Conservation (phyloP, 2,113 vertebrate species). For the Antennarius striatus region DNA sequence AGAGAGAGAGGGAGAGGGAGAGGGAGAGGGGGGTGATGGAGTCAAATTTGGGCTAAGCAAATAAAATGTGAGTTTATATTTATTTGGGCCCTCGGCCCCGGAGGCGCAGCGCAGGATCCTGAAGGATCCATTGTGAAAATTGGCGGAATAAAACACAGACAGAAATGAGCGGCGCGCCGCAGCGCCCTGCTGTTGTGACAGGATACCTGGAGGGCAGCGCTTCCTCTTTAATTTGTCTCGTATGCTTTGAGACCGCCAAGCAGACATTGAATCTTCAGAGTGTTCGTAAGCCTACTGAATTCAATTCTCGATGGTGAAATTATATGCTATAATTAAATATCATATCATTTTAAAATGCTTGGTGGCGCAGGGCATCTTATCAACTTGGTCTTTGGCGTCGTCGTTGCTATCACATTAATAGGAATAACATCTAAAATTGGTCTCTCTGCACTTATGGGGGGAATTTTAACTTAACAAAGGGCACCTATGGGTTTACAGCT, state of each 20-base stretch:
- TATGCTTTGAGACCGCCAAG: slow-evolving; percentile 72
- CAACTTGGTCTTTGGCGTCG: slow-evolving; percentile 42
- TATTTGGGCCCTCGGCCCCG: slow-evolving; percentile 40
- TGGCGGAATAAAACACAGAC: slow-evolving; percentile 74
- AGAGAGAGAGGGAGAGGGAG: not conserved
- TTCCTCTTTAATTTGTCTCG: slow-evolving; percentile 78
- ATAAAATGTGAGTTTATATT: slow-evolving; percentile 35
- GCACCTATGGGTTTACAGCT: slow-evolving; percentile 71
- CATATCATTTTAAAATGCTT: slow-evolving; percentile 52
- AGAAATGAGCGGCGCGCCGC: slow-evolving; percentile 63
- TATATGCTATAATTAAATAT: slow-evolving; percentile 75
- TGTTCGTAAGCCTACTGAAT: slow-evolving; percentile 59
- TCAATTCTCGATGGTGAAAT: slow-evolving; percentile 70
- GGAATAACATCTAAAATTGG: slow-evolving; percentile 65
- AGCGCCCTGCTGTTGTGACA: slow-evolving; percentile 73
- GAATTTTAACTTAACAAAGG: slow-evolving; percentile 58
- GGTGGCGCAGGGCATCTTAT: slow-evolving; percentile 60
- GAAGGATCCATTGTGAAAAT: slow-evolving; percentile 62
- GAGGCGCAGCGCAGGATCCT: slow-evolving; percentile 48
- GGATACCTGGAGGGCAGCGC: slow-evolving; percentile 75
- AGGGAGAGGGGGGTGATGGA: not conserved
- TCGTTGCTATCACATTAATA: slow-evolving; percentile 70
- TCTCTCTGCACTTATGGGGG: slow-evolving; percentile 52
- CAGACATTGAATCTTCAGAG: slow-evolving; percentile 66
- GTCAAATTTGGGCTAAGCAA: slow-evolving; percentile 30